Evolutionary conservation across 2,797 vertebrate genomes (phyloP), one percentile per base, ranked within the genome.

Genomic region (Centroberyx gerrardi): DNA sequence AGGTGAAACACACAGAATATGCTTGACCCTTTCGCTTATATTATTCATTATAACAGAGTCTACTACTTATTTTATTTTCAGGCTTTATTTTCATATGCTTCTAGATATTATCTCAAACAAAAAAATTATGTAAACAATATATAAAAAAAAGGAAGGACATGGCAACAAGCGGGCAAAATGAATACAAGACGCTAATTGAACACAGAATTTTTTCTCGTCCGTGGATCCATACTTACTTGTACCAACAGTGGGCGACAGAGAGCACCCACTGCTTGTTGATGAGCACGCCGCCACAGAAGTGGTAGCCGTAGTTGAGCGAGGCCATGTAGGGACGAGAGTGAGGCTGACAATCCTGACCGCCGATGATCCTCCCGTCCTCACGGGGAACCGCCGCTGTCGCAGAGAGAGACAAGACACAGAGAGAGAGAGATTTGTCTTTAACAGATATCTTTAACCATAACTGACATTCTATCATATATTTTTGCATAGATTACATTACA

Each of bases 161-260:
- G 4, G 29, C 48, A 61, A 9, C 3, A 54, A 27, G 12, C 58
- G 8, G 55, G 17, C 38, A 28, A 4, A 18, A 44, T 31, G 0
- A 0, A 1, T n/a, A 6, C 1, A 12, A 3, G 38, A 12, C 38
- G 8, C 2, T 44, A 31, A 51, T 38, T 64, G 0, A 44, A 58
- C 27, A 44, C 10, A 44, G 46, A 22, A 40, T 0, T 40, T 40
- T 33, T 5, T 60, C 46, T 51, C 3, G 2, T 58, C 2, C 13
- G 66, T 53, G 9, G 9, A 0, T 68, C 31, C 10, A 49, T 17
- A 92, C 95, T 92, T 87, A 95, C 94, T 84, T 90, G 78, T 94
- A 88, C 91, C 94, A 95, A 80, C 94, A 96, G 87, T 95, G 95
- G 56, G 94, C 94, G 2, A 93, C 93, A 51, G 94, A 94, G 59